phyloP scores from a whole-genome alignment of 2,888 invertebrate species.

The Polydrusus tereticollis region DNA sequence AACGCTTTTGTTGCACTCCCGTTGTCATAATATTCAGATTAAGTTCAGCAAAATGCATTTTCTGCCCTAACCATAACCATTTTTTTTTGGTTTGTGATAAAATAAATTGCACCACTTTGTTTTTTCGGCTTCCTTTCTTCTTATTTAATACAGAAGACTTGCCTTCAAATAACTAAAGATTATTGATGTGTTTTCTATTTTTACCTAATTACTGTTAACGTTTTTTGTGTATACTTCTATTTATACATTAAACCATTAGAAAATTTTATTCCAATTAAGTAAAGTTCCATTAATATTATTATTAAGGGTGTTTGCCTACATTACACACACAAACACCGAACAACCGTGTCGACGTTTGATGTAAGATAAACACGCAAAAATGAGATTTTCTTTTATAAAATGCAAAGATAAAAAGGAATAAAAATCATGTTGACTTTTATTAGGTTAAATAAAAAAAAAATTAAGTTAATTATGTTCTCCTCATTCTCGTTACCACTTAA shows the following conservation, averaged over 20 bases:
- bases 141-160: too few relatives aligned
- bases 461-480: neutral
- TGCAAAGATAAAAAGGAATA: neutral
- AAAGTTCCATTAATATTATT: constrained; percentile 27
- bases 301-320: constrained; percentile 30
- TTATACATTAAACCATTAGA: neutral
- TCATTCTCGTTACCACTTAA: too few relatives aligned
- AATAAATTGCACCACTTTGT: too few relatives aligned
- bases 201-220: neutral
- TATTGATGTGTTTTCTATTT: too few relatives aligned
- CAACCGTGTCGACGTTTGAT: constrained; percentile 31
- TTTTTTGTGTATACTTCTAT: neutral
- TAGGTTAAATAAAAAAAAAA: neutral
- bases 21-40: too few relatives aligned
- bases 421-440: neutral
- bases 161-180: too few relatives aligned
- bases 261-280: constrained; percentile 18
- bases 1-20: too few relatives aligned
- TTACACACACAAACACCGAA: constrained; percentile 19
- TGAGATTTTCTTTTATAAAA: neutral
- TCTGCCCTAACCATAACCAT: too few relatives aligned
- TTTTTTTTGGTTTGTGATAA: too few relatives aligned
- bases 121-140: too few relatives aligned
- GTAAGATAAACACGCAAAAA: constrained; percentile 29
- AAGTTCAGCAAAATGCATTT: too few relatives aligned